Base-by-base conservation (phyloP, 2,113 vertebrate genomes). In the Geococcyx californianus region DNA sequence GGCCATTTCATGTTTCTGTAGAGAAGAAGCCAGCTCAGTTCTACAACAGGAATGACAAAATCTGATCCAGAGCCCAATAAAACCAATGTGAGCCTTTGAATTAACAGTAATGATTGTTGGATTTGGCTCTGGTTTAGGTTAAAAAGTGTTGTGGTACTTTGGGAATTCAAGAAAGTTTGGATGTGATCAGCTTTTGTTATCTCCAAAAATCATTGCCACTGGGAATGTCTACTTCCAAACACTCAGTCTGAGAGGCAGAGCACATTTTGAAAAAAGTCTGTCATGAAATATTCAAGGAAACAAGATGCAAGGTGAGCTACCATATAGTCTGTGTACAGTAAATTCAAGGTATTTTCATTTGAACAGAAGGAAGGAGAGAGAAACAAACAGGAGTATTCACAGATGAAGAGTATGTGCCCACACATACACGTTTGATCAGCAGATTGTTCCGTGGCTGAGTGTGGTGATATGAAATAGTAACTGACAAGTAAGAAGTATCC, bases 231-330 rank as follows among this genome's bases (percentile, higher is more conserved):
- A 72, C 31, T 75, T 64, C n/a, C 28, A 91, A 87, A 83, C 29
- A 45, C 17, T 49, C 38, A 19, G 33, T 36, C 69, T 80, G 24
- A 1, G 14, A 93, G 54, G 52, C 52, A 26, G 44, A 19, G 47
- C 60, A 44, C 29, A 12, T 93, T 94, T 87, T 16, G 1, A n/a
- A 66, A 93, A 97, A 94, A 96, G 31, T 38, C 55, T 82, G 85
- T 97, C 95, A 97, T 97, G 91, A 97, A 98, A 97, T 97, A 97
- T 96, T 97, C 93, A 96, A 51, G 66, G 89, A 68, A 95, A 93
- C 86, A 87, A 36, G 91, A 90, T 77, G 75, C 94, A 84, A 96
- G 79, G 89, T 58, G 82, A 97, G 81, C 75, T 82, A 84, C 84
- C 47, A 47, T n/a, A 82, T 33, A 66, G n/a, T 34, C 74, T 74